Evolutionary conservation across 37 sponge, comb jelly and placozoan genomes (phyloP).

Genomic region (Beroe forskalii): DNA sequence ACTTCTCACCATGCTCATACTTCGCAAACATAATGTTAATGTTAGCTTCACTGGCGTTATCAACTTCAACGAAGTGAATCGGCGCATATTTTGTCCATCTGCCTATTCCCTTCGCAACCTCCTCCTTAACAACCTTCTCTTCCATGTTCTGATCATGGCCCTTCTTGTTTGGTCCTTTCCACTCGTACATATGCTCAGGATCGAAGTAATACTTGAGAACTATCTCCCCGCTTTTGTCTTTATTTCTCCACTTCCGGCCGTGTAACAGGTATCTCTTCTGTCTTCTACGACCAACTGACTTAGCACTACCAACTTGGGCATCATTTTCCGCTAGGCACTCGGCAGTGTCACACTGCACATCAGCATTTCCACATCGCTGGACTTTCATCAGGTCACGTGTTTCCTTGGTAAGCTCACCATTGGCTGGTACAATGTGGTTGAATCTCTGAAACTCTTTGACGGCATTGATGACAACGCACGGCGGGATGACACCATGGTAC

Average conservation of each 20-base stretch:
- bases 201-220: background rate
- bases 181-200: background rate
- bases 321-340: conserved; percentile 3
- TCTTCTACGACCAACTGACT: background rate
- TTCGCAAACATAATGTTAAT: background rate
- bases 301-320: background rate
- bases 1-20: conserved; percentile 29
- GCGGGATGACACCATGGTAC: background rate
- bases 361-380: conserved; percentile 25
- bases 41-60: background rate
- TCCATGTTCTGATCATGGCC: background rate
- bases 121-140: background rate
- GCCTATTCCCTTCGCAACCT: background rate
- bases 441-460: conserved; percentile 32
- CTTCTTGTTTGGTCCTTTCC: background rate
- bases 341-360: conserved; percentile 10
- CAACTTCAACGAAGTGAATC: background rate
- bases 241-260: background rate
- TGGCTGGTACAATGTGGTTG: background rate
- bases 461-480: conserved; percentile 20
- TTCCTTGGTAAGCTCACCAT: conserved; percentile 8
- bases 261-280: background rate
- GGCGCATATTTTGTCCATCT: conserved; percentile 47
- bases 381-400: background rate
- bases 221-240: background rate